These are phyloP conservation scores for Holacanthus passer DNA, from an alignment of 2,113 vertebrate genomes.

Conservation along the genomic window DNA sequence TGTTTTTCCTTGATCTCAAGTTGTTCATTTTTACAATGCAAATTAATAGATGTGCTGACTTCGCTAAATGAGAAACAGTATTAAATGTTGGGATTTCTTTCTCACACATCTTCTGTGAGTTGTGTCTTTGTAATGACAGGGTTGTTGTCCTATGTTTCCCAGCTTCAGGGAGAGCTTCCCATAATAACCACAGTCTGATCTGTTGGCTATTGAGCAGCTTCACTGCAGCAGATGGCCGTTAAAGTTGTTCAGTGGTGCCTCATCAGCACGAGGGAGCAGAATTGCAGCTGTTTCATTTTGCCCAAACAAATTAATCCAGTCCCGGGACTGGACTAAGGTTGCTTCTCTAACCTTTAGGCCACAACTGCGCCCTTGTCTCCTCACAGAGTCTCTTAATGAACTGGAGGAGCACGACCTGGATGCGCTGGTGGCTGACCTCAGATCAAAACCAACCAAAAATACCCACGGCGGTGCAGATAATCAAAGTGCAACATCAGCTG, in stretches of 20 bases:
- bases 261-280: neutral
- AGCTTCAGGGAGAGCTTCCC: neutral
- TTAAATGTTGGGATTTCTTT: neutral
- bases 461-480: neutral
- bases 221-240: neutral
- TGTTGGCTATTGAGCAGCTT: neutral
- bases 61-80: neutral
- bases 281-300: neutral
- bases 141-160: neutral
- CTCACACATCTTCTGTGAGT: neutral
- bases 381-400: slow-evolving; percentile 88
- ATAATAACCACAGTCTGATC: neutral
- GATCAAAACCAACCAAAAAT: slow-evolving; percentile 66
- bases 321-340: neutral
- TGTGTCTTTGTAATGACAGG: neutral
- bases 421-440: slow-evolving; percentile 91
- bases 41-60: neutral
- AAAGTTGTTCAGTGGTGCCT: neutral
- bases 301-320: neutral
- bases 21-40: neutral
- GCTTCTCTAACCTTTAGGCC: neutral
- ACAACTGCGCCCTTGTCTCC: neutral
- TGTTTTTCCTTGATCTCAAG: no score
- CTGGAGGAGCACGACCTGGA: slow-evolving; percentile 94
- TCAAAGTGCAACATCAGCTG: neutral